Evolutionary conservation across 2,888 invertebrate species (phyloP), one percentile per base, ranked within the genome.

Genomic region (Netelia inedita): DNA sequence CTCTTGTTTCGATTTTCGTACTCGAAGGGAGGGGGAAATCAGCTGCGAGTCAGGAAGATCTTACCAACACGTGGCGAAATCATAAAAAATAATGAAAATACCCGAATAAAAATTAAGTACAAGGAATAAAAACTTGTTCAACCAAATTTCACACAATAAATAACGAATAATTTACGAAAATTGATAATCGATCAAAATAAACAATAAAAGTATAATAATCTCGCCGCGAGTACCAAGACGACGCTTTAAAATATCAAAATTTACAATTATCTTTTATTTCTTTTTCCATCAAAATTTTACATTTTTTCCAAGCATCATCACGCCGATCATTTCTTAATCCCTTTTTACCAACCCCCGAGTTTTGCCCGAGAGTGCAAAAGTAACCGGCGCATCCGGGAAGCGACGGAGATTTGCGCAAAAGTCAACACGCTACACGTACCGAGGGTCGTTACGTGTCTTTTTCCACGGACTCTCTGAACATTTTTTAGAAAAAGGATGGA

Each of bases 21-120:
- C 75, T 82, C 59, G 82, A 87, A 82, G 85, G 79, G 86, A 61
- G 35, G 85, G 80, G 86, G 69, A 43, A 68, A 74, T 21, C 79
- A 85, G 79, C 71, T 79, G 76, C 68, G 71, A 79, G 41, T 19
- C 19, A n/a, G 43, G 16, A 55, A n/a, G 16, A 16, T 50, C 43
- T 14, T 14, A 1, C 21, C 21, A 28, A 21, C n/a, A n/a, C n/a
- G 6, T 63, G 2, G 46, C 72, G 3, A 72, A 72, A 69, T 53
- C n/a, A 69, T 6, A 0, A 28, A 72, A 14, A 35, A 50, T 28
- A 69, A 21, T 9, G 19, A 43, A 19, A 14, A 19, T 3, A n/a
- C 19, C 19, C 16, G 10, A 19, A 43, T 1, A 43, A 66, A 35
- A 65, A 65, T 35, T 41, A 2, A n/a, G 5, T 5, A 28, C 5